phyloP scores from a whole-genome alignment of 2,113 vertebrate genomes.

The Glaucomys volans region DNA sequence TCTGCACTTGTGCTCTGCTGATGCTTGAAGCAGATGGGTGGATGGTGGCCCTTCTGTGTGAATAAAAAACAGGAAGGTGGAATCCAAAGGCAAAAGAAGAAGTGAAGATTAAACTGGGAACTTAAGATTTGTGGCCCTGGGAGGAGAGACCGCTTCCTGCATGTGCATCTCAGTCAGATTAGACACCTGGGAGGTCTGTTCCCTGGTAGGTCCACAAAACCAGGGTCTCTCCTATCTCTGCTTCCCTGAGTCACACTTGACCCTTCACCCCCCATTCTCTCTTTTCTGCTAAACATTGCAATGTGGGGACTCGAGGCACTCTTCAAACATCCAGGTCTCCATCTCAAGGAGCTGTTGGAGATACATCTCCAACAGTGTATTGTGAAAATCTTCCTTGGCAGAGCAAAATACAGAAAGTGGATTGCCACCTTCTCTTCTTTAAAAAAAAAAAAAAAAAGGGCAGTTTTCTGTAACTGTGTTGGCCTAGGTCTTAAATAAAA shows the following conservation, averaged over 20 bases:
- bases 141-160: not conserved
- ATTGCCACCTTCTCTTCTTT: not conserved
- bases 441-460: not conserved
- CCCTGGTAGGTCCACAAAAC: not conserved
- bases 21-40: not conserved
- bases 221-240: rapidly evolving
- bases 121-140: not conserved
- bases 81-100: not conserved
- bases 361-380: not conserved
- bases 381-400: not conserved
- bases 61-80: not conserved
- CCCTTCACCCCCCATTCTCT: not conserved
- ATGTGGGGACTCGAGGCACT: not conserved
- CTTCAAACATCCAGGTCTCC: not conserved
- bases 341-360: not conserved
- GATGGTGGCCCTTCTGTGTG: not conserved
- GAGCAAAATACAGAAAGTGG: not conserved
- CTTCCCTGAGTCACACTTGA: not conserved
- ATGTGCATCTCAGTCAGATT: rapidly evolving
- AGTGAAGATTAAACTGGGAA: not conserved
- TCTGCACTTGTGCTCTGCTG: not conserved
- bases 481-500: not conserved
- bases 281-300: not conserved
- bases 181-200: not conserved
- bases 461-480: not conserved